phyloP scores from a whole-genome alignment of 2,797 vertebrate species.

The Naso thynnoides region DNA sequence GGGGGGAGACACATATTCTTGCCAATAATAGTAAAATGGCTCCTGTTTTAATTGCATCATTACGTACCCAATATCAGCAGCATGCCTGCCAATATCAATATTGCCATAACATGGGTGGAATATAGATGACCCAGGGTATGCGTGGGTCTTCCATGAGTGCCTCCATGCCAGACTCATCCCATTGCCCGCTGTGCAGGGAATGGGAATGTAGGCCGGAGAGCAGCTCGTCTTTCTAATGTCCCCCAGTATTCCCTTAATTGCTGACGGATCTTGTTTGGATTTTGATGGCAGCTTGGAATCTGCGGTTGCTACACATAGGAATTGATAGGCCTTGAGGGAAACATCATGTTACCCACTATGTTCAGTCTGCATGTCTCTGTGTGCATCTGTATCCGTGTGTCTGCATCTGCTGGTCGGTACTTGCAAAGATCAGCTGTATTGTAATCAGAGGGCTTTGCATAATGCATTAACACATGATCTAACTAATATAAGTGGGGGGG shows the following conservation, averaged over 20 bases:
- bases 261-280: slow-evolving; percentile 88
- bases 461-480: slow-evolving; percentile 49
- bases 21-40: slow-evolving; percentile 90
- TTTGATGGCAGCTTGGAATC: slow-evolving; percentile 84
- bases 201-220: slow-evolving; percentile 82
- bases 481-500: slow-evolving; percentile 55
- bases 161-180: slow-evolving; percentile 82
- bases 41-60: slow-evolving; percentile 90
- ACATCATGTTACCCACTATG: slow-evolving; percentile 78
- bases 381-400: slow-evolving; percentile 13
- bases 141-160: slow-evolving; percentile 82
- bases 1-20: slow-evolving; percentile 68
- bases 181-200: slow-evolving; percentile 83
- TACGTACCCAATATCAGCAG: slow-evolving; percentile 89
- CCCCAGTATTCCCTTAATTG: slow-evolving; percentile 87
- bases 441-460: slow-evolving; percentile 44
- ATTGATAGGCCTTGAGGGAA: slow-evolving; percentile 85
- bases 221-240: slow-evolving; percentile 88
- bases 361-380: slow-evolving; percentile 24
- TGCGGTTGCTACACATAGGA: slow-evolving; percentile 85
- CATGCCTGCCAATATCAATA: slow-evolving; percentile 90
- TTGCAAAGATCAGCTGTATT: slow-evolving; percentile 37
- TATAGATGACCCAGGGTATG: slow-evolving; percentile 89
- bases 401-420: slow-evolving; percentile 50
- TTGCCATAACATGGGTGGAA: slow-evolving; percentile 88